Evolutionary conservation across 2,113 vertebrate species (phyloP).

Genomic region (Gobiocypris rarus): DNA sequence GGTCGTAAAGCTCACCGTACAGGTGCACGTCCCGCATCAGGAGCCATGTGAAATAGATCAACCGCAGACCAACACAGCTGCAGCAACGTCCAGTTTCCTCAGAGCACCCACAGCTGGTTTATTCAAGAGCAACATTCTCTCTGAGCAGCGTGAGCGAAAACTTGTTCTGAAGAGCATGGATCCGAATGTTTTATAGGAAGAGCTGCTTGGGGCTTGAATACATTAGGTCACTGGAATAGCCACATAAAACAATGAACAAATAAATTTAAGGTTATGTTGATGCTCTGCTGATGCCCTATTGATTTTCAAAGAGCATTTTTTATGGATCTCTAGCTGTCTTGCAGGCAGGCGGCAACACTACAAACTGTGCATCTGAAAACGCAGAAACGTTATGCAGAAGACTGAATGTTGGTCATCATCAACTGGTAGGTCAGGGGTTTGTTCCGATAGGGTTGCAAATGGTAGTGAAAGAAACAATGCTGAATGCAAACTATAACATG

Average conservation of each 20-base stretch:
- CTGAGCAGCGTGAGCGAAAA: not conserved
- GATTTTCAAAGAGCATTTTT: constrained; percentile 67
- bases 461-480: not conserved
- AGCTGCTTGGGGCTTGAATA: constrained; percentile 13
- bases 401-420: not conserved
- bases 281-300: constrained; percentile 66
- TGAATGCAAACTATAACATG: too few relatives aligned
- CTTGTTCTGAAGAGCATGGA: not conserved
- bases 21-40: constrained; percentile 38
- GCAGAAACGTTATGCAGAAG: not conserved
- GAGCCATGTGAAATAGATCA: constrained; percentile 31
- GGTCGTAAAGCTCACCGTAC: constrained; percentile 14
- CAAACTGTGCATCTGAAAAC: not conserved
- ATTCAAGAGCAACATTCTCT: constrained; percentile 14
- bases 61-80: not conserved
- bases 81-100: not conserved
- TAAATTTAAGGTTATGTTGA: constrained; percentile 65
- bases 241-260: constrained; percentile 63
- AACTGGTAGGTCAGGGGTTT: not conserved
- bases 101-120: constrained; percentile 10
- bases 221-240: constrained; percentile 55
- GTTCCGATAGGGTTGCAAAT: not conserved
- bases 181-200: not conserved
- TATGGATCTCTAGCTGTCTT: constrained; percentile 59
- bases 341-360: not conserved